A percentile compares a stretch with the other conserved stretches of the same genome.
phyloP scores from a whole-genome alignment of 2,797 vertebrate species.

The Chloroceryle amazona region DNA sequence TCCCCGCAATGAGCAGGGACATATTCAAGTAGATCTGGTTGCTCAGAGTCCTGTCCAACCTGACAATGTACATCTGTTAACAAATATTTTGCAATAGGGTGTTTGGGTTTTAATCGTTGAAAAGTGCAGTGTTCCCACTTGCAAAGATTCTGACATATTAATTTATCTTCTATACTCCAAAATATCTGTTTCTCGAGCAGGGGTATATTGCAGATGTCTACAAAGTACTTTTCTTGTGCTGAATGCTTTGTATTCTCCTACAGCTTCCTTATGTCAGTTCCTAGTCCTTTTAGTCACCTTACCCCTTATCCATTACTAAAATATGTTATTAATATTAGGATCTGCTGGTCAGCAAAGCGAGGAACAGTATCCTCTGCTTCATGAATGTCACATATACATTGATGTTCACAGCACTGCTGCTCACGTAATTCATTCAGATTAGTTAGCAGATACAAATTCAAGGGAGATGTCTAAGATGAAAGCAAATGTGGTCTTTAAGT shows the following conservation, averaged over 20 bases:
- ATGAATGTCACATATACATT: constrained; percentile 23
- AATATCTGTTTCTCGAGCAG: not conserved
- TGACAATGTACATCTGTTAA: not conserved
- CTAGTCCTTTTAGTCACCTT: not conserved
- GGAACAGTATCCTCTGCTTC: not conserved
- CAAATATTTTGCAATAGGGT: not conserved
- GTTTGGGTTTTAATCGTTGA: not conserved
- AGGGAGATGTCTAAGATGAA: not conserved
- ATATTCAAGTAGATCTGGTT: not conserved
- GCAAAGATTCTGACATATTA: not conserved
- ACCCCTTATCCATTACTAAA: not conserved
- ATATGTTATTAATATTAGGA: constrained; percentile 3
- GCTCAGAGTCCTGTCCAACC: not conserved
- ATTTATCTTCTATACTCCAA: not conserved
- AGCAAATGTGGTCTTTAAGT: constrained; percentile 41
- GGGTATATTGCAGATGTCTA: not conserved
- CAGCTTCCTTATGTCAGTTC: not conserved
- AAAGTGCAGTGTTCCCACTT: not conserved
- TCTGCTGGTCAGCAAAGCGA: constrained; percentile 43
- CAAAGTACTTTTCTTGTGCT: not conserved
- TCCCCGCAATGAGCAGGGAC: not conserved
- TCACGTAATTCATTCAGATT: not conserved
- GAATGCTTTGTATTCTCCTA: not conserved
- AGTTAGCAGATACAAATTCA: not conserved
- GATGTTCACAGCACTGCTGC: not conserved